A percentile compares a stretch with the other conserved stretches of the same genome.
These are phyloP conservation scores for Neria commutata DNA, from an alignment of 2,888 invertebrate species.

Conservation along the genomic window DNA sequence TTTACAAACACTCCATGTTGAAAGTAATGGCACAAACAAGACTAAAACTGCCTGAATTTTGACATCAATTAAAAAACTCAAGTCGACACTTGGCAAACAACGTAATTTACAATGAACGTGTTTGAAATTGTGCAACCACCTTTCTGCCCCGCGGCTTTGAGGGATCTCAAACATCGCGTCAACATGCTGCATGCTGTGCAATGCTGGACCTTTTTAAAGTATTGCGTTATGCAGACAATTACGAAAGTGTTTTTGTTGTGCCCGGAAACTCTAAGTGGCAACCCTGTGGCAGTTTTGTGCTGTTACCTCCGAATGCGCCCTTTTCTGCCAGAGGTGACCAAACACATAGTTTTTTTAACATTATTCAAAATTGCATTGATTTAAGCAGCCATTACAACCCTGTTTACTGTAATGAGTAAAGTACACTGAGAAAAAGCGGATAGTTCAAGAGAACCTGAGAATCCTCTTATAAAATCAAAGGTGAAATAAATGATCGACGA, in stretches of 20 bases:
- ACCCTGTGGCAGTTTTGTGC: slow-evolving; percentile 37
- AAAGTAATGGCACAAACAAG: slow-evolving; percentile 22
- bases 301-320: background rate
- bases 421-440: too few species aligned
- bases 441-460: too few species aligned
- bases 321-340: background rate
- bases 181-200: slow-evolving; percentile 16
- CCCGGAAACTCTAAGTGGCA: slow-evolving; percentile 27
- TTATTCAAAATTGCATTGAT: background rate
- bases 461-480: too few species aligned
- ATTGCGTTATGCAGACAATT: slow-evolving; percentile 1
- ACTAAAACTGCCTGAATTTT: slow-evolving; percentile 49
- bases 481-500: too few species aligned
- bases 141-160: slow-evolving; percentile 19
- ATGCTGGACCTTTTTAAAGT: slow-evolving; percentile 15
- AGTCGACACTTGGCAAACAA: slow-evolving; percentile 54
- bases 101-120: slow-evolving; percentile 53
- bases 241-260: background rate
- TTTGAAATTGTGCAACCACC: slow-evolving; percentile 37
- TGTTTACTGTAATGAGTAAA: too few species aligned
- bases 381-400: background rate
- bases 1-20: slow-evolving; percentile 3
- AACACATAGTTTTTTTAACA: slow-evolving; percentile 1
- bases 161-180: slow-evolving; percentile 14
- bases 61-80: slow-evolving; percentile 57